Evolutionary conservation across 2,797 vertebrate genomes (phyloP).

Genomic region (Anolis apletophallus): DNA sequence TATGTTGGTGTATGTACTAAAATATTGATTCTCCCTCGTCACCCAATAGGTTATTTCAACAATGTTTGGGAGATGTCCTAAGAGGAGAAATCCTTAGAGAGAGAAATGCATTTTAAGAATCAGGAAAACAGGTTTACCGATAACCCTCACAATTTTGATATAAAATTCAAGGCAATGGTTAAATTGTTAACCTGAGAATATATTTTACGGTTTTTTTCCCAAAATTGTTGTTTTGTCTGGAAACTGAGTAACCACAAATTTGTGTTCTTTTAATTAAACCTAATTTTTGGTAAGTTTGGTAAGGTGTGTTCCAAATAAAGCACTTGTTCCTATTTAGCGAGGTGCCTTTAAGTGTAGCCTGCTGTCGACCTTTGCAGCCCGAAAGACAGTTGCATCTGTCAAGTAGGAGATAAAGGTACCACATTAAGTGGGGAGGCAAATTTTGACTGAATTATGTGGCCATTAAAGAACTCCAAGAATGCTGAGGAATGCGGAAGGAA

Average conservation of each 20-base stretch:
- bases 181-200: not conserved
- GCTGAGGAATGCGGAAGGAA: too few species aligned
- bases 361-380: too few species aligned
- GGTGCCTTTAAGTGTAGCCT: too few species aligned
- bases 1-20: slow-evolving; percentile 3
- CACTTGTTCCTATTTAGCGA: not conserved
- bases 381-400: too few species aligned
- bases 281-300: not conserved
- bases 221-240: not conserved
- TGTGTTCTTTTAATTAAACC: not conserved
- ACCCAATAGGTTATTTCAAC: not conserved
- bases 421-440: too few species aligned
- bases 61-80: not conserved
- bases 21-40: slow-evolving; percentile 36
- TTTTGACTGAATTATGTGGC: too few species aligned
- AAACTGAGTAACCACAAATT: not conserved
- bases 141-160: not conserved
- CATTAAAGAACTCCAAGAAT: too few species aligned
- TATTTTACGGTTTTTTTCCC: not conserved
- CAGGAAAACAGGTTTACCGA: not conserved
- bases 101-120: not conserved
- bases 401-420: too few species aligned
- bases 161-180: not conserved
- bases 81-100: not conserved
- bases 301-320: not conserved